Percentiles rank a stretch among this genome's conserved stretches.
Conservation (phyloP, 2,113 vertebrate genomes). For the Varanus komodoensis region DNA sequence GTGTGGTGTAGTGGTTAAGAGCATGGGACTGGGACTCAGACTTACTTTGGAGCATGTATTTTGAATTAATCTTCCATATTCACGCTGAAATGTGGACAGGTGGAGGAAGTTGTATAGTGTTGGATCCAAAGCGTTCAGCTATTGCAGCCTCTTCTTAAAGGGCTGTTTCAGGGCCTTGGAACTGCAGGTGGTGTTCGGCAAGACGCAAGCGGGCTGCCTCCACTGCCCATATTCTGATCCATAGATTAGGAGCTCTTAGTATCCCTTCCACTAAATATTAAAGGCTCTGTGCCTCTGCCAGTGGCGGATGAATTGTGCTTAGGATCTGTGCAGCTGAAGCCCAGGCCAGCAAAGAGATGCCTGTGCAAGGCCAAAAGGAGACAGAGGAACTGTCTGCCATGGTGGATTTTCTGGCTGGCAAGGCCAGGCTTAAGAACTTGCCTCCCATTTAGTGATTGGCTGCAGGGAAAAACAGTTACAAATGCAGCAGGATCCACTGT, state of each 20-base stretch:
- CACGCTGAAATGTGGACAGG: background rate
- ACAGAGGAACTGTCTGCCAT: too few species aligned
- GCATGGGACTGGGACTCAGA: too few species aligned
- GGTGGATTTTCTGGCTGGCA: background rate
- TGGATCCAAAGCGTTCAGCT: too few species aligned
- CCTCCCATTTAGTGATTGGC: background rate
- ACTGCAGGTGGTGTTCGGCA: background rate
- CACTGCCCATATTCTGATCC: background rate
- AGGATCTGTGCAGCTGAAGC: background rate
- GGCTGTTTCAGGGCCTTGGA: background rate
- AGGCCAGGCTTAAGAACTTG: background rate
- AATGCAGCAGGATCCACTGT: background rate
- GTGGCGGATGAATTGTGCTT: background rate
- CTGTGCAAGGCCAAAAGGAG: background rate
- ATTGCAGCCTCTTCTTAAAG: accelerated
- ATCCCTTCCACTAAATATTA: background rate
- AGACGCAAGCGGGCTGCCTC: accelerated
- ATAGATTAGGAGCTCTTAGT: background rate
- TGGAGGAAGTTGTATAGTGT: accelerated
- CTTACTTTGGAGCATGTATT: too few species aligned
- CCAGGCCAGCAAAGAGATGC: background rate
- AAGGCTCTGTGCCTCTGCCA: background rate
- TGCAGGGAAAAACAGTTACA: background rate
- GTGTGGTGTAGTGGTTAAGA: too few species aligned
- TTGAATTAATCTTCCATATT: too few species aligned